Evolutionary conservation across 2,888 invertebrate genomes (phyloP).

Genomic region (Bugula neritina): DNA sequence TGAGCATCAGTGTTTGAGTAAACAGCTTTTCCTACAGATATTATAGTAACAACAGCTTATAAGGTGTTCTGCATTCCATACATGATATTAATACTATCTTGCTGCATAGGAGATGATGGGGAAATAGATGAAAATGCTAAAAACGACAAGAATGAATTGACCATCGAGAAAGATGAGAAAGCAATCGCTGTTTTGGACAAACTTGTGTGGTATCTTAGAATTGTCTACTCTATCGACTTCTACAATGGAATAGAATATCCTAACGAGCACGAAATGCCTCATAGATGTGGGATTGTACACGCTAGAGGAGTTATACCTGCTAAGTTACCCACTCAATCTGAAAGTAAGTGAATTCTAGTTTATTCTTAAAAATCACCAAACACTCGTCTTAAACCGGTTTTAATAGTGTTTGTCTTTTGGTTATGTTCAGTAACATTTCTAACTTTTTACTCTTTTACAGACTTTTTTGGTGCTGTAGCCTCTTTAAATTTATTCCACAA

Average conservation of each 20-base stretch:
- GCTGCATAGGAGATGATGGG: conserved; percentile 35
- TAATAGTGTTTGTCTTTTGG: not conserved
- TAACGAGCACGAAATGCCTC: conserved; percentile 99
- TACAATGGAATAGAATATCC: conserved; percentile 99
- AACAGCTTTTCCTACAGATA: too few species aligned
- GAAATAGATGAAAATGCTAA: conserved; percentile 46
- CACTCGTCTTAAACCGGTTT: too few species aligned
- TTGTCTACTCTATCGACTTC: conserved; percentile 97
- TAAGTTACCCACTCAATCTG: conserved; percentile 23
- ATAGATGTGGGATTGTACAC: conserved; percentile 95
- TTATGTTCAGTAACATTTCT: too few species aligned
- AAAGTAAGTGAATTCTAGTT: not conserved
- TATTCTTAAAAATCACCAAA: too few species aligned
- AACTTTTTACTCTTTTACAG: not conserved
- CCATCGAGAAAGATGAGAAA: conserved; percentile 66
- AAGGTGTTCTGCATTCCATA: too few species aligned
- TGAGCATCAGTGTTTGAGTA: not conserved
- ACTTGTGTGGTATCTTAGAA: conserved; percentile 82
- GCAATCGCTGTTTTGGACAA: conserved; percentile 65
- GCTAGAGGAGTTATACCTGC: conserved; percentile 65
- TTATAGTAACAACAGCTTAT: too few species aligned
- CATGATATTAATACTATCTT: too few species aligned
- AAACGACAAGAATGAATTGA: conserved; percentile 39
- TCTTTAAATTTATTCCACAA: not conserved
- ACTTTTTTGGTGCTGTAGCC: not conserved